A percentile compares a stretch with the other conserved stretches of the same genome.
These are phyloP conservation scores for Pogona vitticeps DNA, from an alignment of 2,113 vertebrate genomes.

Conservation along the genomic window DNA sequence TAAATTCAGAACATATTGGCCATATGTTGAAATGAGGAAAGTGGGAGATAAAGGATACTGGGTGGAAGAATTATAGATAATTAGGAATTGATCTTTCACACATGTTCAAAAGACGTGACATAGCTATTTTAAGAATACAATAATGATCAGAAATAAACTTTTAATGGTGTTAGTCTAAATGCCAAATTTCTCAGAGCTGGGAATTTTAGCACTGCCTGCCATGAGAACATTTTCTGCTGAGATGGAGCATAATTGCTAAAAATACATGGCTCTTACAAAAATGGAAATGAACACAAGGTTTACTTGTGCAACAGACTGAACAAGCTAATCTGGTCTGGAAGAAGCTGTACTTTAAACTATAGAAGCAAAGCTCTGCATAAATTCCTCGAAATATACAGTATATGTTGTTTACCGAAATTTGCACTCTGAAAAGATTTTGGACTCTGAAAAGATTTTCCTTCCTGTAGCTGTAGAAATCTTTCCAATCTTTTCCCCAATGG, in stretches of 20 bases:
- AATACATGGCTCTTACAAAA: constrained; percentile 52
- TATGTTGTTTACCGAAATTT: constrained; percentile 13
- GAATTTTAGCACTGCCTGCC: constrained; percentile 57
- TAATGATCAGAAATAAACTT: constrained; percentile 68
- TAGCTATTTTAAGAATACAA: constrained; percentile 59
- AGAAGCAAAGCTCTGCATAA: neutral
- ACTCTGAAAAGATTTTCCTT: neutral
- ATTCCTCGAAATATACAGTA: constrained; percentile 22
- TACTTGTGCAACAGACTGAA: constrained; percentile 6
- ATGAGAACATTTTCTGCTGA: constrained; percentile 57
- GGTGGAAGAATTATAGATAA: constrained; percentile 2
- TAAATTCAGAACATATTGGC: neutral
- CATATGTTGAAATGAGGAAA: neutral
- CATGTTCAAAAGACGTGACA: constrained; percentile 50
- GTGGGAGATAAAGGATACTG: constrained; percentile 29
- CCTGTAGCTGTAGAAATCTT: constrained; percentile 5
- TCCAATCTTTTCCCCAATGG: neutral
- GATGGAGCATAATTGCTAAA: constrained; percentile 44
- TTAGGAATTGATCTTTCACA: constrained; percentile 29
- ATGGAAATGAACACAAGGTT: constrained; percentile 45
- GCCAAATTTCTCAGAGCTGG: constrained; percentile 60
- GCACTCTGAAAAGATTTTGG: neutral
- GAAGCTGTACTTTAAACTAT: constrained; percentile 12
- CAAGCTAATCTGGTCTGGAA: neutral
- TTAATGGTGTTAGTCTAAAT: constrained; percentile 66